These are phyloP conservation scores for Gnatocerus cornutus DNA, from an alignment of 2,888 invertebrate species.

Conservation along the genomic window DNA sequence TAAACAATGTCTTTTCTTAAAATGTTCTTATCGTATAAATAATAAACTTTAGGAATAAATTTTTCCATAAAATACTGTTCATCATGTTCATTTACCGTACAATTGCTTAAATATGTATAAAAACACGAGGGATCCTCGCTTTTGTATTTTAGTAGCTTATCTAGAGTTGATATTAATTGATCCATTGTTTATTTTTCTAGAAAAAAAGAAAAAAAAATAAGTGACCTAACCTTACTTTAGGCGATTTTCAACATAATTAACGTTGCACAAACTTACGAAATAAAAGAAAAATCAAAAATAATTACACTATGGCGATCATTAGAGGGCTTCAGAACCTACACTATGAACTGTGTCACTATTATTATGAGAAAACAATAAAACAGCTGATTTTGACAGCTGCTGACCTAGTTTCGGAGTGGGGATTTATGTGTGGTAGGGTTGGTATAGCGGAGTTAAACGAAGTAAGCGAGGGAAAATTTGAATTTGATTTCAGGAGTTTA, in stretches of 20 bases:
- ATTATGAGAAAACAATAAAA: conserved; percentile 32
- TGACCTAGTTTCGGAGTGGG: background rate
- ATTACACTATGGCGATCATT: background rate
- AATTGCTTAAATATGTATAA: conserved; percentile 35
- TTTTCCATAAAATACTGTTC: conserved; percentile 53
- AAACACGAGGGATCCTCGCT: conserved; percentile 25
- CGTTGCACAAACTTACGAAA: background rate
- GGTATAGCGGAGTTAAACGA: no score
- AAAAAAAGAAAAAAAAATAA: conserved; percentile 9
- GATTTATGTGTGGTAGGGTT: background rate
- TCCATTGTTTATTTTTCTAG: conserved; percentile 31
- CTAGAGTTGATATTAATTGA: conserved; percentile 23
- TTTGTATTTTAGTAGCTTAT: conserved; percentile 30
- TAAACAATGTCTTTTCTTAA: conserved; percentile 61
- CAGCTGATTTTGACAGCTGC: conserved; percentile 31
- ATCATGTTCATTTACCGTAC: conserved; percentile 38
- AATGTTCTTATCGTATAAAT: conserved; percentile 56
- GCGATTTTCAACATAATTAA: background rate
- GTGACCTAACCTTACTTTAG: conserved; percentile 10
- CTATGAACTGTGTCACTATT: conserved; percentile 12
- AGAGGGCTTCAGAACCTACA: no score
- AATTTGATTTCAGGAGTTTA: no score
- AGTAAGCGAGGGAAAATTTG: no score
- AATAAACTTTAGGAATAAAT: conserved; percentile 58
- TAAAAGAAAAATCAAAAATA: background rate